Evolutionary conservation across 2,113 vertebrate genomes (phyloP).

Genomic region (Ctenodactylus gundi): DNA sequence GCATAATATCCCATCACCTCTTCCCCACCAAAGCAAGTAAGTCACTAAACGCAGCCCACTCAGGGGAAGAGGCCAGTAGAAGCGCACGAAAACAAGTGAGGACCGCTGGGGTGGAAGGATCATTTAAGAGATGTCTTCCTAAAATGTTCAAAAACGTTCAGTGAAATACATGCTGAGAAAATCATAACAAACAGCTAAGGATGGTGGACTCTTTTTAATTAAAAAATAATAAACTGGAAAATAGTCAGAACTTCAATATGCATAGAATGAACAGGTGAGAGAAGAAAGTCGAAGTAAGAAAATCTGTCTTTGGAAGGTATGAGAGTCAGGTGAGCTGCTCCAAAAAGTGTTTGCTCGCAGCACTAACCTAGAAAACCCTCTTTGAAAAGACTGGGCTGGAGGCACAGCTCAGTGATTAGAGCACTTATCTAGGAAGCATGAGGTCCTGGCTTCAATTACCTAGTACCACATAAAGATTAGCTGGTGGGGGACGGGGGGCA

Average conservation of each 20-base stretch:
- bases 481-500: too few species aligned
- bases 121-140: background rate
- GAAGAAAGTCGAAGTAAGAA: background rate
- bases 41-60: background rate
- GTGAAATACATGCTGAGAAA: background rate
- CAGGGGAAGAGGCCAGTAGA: background rate
- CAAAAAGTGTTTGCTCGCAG: background rate
- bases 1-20: background rate
- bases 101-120: background rate
- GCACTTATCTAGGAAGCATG: too few species aligned
- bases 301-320: background rate
- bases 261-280: background rate
- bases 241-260: background rate
- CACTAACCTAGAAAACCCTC: background rate
- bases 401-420: too few species aligned
- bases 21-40: background rate
- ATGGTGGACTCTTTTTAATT: background rate
- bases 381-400: too few species aligned
- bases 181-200: background rate
- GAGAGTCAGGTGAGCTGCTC: background rate
- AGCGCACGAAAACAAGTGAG: too few species aligned
- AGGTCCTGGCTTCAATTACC: too few species aligned
- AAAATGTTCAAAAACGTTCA: background rate
- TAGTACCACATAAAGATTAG: too few species aligned
- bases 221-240: background rate